Conservation (phyloP, 2,888 invertebrate genomes). For the Machimus rusticus region DNA sequence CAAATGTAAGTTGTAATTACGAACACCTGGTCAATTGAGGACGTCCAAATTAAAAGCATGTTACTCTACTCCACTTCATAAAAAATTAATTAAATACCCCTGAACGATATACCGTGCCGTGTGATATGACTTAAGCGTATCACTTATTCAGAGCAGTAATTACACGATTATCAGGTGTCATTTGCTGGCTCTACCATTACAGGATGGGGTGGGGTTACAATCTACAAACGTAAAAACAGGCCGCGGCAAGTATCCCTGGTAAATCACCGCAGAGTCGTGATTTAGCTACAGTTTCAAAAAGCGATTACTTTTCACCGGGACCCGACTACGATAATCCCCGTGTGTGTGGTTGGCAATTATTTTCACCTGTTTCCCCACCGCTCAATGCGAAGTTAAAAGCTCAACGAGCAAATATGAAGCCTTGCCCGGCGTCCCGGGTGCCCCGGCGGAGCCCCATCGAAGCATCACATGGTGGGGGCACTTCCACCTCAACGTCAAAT, state of each 20-base stretch:
- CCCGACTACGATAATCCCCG: neutral
- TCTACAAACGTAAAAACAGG: neutral
- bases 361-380: neutral
- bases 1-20: neutral
- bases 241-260: neutral
- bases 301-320: neutral
- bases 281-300: neutral
- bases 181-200: neutral
- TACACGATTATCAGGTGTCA: neutral
- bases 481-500: neutral
- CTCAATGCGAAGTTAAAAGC: neutral
- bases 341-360: neutral
- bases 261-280: neutral
- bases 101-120: neutral
- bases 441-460: neutral
- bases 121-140: slow-evolving; percentile 11
- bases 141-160: slow-evolving; percentile 11
- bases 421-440: neutral
- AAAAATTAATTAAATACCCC: neutral
- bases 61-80: neutral
- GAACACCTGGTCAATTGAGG: slow-evolving; percentile 9
- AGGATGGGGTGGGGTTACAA: neutral
- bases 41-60: neutral
- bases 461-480: neutral
- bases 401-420: neutral